Percentiles rank a stretch among this genome's conserved stretches.
Conservation (phyloP, 2,113 vertebrate species). For the Lophura nycthemera region DNA sequence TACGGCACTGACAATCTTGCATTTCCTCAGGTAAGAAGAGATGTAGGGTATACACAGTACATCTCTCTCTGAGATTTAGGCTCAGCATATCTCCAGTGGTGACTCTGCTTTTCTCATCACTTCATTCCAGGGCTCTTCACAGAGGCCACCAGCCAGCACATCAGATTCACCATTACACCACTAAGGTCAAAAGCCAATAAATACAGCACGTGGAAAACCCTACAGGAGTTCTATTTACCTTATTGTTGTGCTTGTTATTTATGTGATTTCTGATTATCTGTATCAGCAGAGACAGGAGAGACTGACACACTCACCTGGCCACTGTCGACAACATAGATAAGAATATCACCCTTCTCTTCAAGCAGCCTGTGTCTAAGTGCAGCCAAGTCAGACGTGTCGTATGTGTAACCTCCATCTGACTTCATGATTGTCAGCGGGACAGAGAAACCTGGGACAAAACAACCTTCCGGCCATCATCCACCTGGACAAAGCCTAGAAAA, state of each 20-base stretch:
- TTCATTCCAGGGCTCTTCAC: neutral
- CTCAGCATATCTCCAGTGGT: neutral
- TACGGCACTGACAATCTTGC: neutral
- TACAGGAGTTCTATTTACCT: rapidly evolving
- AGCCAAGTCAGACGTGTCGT: slow-evolving; percentile 96
- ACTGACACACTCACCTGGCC: slow-evolving; percentile 85
- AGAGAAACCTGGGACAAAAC: slow-evolving; percentile 89
- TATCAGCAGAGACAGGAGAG: neutral
- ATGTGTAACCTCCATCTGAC: slow-evolving; percentile 95
- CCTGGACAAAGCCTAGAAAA: slow-evolving; percentile 84
- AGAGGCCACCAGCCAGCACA: neutral
- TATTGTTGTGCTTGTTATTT: neutral
- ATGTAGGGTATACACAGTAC: neutral
- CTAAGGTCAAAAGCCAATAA: neutral
- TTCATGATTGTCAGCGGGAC: slow-evolving; percentile 92
- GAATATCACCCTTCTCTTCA: slow-evolving; percentile 87
- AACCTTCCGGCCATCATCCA: slow-evolving; percentile 93
- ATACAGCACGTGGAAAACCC: neutral
- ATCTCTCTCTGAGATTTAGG: neutral
- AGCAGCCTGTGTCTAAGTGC: slow-evolving; percentile 88
- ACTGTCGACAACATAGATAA: slow-evolving; percentile 94
- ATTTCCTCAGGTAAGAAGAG: neutral
- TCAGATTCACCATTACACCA: neutral
- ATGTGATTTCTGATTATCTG: neutral
- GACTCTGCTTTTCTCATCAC: neutral